phyloP scores from a whole-genome alignment of 2,113 vertebrate genomes.

The Diadophis punctatus region DNA sequence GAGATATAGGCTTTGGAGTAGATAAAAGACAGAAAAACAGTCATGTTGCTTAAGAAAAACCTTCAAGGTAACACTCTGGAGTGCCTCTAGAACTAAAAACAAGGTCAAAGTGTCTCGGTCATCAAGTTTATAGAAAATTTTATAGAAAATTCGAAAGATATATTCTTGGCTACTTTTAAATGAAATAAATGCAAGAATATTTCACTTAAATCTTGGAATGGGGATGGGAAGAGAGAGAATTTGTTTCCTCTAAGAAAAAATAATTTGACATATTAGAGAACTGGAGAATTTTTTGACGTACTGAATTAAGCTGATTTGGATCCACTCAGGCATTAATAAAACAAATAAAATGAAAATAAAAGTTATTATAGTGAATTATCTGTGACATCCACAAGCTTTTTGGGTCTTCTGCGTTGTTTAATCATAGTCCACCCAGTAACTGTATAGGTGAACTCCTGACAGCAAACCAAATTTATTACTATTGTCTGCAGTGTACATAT shows the following conservation, averaged over 20 bases:
- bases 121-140: neutral
- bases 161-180: neutral
- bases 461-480: neutral
- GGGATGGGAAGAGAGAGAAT: too few relatives aligned
- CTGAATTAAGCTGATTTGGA: neutral
- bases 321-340: neutral
- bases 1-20: neutral
- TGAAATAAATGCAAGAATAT: neutral
- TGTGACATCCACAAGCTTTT: neutral
- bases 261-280: neutral
- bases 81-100: neutral
- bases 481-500: neutral
- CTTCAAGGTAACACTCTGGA: neutral
- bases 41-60: neutral
- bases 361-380: neutral
- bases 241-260: neutral
- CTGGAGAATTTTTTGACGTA: neutral
- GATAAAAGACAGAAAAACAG: neutral
- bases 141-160: neutral
- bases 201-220: neutral
- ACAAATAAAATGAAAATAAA: neutral
- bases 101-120: neutral
- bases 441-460: neutral
- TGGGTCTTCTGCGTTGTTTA: neutral
- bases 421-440: neutral